phyloP scores from a whole-genome alignment of 2,113 vertebrate genomes.

The Oenanthe oenanthe region DNA sequence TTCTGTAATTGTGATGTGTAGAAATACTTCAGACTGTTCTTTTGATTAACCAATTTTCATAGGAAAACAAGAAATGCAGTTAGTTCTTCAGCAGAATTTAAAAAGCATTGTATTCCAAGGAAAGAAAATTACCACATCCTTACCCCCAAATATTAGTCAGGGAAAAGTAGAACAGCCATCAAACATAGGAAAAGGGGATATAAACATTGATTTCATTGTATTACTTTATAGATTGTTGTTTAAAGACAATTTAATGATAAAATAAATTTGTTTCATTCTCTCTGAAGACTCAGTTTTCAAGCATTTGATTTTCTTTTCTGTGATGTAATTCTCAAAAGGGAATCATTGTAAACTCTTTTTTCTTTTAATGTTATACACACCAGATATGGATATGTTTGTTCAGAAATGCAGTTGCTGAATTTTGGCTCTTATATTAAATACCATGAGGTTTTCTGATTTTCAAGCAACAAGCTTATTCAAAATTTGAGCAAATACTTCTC shows the following conservation, averaged over 20 bases:
- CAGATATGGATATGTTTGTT: not conserved
- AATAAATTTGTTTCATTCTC: not conserved
- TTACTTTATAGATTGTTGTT: not conserved
- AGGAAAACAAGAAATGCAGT: not conserved
- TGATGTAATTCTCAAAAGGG: not conserved
- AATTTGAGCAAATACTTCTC: constrained; percentile 8
- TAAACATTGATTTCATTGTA: not conserved
- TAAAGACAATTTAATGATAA: not conserved
- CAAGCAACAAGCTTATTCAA: not conserved
- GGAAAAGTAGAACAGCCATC: not conserved
- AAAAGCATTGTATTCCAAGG: not conserved
- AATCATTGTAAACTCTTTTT: not conserved
- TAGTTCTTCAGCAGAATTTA: not conserved
- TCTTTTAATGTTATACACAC: not conserved
- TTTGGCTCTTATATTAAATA: constrained; percentile 17
- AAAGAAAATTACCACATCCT: not conserved
- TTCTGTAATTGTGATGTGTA: not conserved
- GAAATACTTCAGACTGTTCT: not conserved
- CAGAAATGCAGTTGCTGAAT: not conserved
- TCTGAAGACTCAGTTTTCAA: not conserved
- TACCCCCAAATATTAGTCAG: not conserved
- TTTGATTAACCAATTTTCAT: not conserved
- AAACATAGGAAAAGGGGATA: not conserved
- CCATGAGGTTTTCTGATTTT: not conserved
- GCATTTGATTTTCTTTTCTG: not conserved